Evolutionary conservation across 2,113 vertebrate species (phyloP), one percentile per base, ranked within the genome.

Genomic region (Xyrauchen texanus): DNA sequence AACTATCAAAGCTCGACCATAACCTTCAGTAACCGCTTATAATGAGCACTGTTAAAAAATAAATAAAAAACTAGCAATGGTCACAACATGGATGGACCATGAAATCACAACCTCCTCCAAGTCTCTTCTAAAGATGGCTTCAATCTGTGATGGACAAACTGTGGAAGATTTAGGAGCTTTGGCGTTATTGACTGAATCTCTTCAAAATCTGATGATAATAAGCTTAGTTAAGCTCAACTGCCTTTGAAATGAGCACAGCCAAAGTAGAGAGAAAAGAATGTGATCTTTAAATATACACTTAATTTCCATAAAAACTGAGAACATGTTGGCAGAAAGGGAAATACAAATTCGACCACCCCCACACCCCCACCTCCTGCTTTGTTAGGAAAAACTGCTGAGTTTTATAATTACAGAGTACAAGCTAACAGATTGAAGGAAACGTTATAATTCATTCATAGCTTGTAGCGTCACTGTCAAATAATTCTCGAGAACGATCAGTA

Each of bases 141-240:
- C 73, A 52, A 53, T 76, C 47, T 76, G 64, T 62, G 61, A 64
- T 57, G 12, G 51, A 79, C 47, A 72, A 71, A 79, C 60, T 57
- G 34, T 7, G 44, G 21, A 66, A 58, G 52, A 53, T 45, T 68
- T 42, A 69, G 45, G 15, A 62, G 73, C 61, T 65, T 76, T 53
- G 46, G n/a, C 10, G 60, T 52, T 70, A 79, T 79, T 79, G 76
- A 78, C 76, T 69, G 47, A 79, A 79, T 71, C 58, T 13, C 45
- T 76, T 44, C 66, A 76, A 49, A 7, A 42, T 65, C 58, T 64
- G 58, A 11, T 71, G 77, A 71, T 71, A 62, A 71, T 64, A 78
- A 70, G 60, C 68, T 55, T 16, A 63, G 68, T 64, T 71, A 63
- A 79, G 68, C 53, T 61, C 68, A 51, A 10, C 21, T 7, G 45